Conservation (phyloP, 2,113 vertebrate species). For the Noturus placidus region DNA sequence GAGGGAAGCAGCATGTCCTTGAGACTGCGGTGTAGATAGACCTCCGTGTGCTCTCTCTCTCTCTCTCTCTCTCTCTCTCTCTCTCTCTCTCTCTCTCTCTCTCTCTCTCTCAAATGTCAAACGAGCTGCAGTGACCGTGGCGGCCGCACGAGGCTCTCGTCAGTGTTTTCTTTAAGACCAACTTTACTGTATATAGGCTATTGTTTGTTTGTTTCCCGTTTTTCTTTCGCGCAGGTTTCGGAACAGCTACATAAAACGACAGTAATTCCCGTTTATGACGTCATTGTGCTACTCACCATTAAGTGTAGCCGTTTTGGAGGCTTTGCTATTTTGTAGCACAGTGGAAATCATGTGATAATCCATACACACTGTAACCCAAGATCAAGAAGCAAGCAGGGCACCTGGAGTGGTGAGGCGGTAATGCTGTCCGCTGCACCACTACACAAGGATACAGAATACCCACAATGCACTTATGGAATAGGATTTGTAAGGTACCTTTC, state of each 20-base stretch:
- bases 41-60: background rate
- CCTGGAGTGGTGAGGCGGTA: too few relatives aligned
- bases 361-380: background rate
- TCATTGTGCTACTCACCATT: background rate
- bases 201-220: background rate
- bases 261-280: background rate
- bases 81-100: conserved; percentile 9
- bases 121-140: background rate
- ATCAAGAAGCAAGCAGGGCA: too few relatives aligned
- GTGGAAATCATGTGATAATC: background rate
- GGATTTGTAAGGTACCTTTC: too few relatives aligned
- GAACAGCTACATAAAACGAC: background rate
- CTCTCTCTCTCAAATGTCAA: conserved; percentile 2
- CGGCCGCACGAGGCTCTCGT: background rate
- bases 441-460: background rate
- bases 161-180: background rate
- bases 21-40: conserved; percentile 23
- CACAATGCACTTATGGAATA: too few relatives aligned
- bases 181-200: background rate
- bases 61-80: conserved; percentile 1
- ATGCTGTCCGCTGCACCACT: too few relatives aligned
- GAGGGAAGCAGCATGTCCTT: conserved; percentile 51
- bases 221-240: background rate
- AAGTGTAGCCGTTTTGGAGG: background rate
- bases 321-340: background rate